phyloP scores from a whole-genome alignment of 2,888 invertebrate species.

The Nomada hirtipes region DNA sequence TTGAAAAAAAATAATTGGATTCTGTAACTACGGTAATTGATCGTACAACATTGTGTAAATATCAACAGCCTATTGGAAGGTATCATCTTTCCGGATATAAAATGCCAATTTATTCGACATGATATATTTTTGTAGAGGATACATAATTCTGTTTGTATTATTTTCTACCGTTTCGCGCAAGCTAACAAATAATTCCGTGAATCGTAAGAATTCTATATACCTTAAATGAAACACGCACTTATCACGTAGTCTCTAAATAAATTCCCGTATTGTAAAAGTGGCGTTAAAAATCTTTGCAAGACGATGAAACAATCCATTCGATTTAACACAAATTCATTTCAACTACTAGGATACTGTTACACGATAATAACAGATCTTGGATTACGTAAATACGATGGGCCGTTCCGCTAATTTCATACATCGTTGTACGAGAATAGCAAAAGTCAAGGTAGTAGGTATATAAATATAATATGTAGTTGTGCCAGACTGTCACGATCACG shows the following conservation, averaged over 20 bases:
- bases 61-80: neutral
- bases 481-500: neutral
- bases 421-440: neutral
- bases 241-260: neutral
- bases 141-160: neutral
- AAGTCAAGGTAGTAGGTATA: too few species aligned
- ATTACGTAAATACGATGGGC: slow-evolving; percentile 50
- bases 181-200: neutral
- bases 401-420: slow-evolving; percentile 23
- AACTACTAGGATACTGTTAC: slow-evolving; percentile 30
- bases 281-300: too few species aligned
- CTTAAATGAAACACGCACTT: neutral
- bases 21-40: neutral
- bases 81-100: neutral
- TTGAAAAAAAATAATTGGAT: neutral
- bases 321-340: slow-evolving; percentile 5
- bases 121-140: neutral
- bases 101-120: slow-evolving; percentile 6
- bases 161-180: neutral
- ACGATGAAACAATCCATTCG: slow-evolving; percentile 6
- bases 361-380: slow-evolving; percentile 28
- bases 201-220: neutral
- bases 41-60: neutral
- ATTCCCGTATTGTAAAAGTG: too few species aligned
- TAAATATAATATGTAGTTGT: too few species aligned